Conservation (phyloP, 2,113 vertebrate genomes). For the Gobio gobio region DNA sequence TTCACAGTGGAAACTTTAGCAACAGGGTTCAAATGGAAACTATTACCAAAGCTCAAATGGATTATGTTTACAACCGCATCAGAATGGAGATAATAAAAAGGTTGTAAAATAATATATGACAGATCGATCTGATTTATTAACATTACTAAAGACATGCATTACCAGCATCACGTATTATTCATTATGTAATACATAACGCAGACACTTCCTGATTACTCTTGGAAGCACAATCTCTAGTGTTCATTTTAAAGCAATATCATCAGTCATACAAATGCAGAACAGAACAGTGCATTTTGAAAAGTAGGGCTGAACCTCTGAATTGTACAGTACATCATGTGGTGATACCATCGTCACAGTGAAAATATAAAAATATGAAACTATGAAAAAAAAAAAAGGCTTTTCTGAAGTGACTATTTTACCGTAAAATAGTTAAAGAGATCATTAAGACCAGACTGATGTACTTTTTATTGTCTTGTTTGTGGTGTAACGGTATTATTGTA, state of each 20-base stretch:
- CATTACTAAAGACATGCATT: background rate
- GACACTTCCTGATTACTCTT: background rate
- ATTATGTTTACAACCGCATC: background rate
- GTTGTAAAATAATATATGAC: background rate
- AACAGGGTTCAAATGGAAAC: too few relatives aligned
- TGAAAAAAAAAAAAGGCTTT: background rate
- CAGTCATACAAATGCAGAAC: background rate
- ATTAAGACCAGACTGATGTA: background rate
- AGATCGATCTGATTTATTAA: too few relatives aligned
- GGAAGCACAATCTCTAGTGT: background rate
- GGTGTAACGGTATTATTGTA: background rate
- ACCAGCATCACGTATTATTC: too few relatives aligned
- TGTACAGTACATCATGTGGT: background rate
- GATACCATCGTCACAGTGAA: background rate
- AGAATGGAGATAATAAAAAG: background rate
- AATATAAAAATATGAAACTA: background rate
- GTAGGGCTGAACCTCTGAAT: background rate
- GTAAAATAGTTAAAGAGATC: background rate
- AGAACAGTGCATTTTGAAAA: background rate
- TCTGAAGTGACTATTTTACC: background rate
- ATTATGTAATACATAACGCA: background rate
- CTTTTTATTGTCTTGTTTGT: constrained; percentile 2
- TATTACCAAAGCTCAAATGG: too few relatives aligned
- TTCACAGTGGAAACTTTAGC: background rate
- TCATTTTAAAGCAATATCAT: background rate